These are phyloP conservation scores for Argyrosomus japonicus DNA, from an alignment of 2,113 vertebrate genomes.

Conservation along the genomic window DNA sequence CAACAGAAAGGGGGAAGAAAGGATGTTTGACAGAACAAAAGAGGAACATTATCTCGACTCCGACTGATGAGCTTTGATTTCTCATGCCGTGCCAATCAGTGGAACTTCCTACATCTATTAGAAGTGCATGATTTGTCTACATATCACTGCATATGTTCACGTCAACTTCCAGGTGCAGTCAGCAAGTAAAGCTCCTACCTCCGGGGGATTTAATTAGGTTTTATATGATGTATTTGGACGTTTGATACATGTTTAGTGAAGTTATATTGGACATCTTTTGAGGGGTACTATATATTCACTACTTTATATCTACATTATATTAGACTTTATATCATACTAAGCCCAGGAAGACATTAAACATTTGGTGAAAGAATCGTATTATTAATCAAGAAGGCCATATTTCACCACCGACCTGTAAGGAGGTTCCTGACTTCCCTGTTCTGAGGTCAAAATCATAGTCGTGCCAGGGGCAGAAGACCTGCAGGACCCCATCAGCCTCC, in stretches of 20 bases:
- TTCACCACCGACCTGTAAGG: conserved; percentile 75
- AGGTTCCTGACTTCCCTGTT: conserved; percentile 79
- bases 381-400: not conserved
- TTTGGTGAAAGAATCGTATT: too few species aligned
- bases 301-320: not conserved
- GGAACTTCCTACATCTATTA: not conserved
- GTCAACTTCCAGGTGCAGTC: conserved; percentile 3
- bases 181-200: not conserved
- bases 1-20: not conserved
- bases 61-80: conserved; percentile 31
- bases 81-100: conserved; percentile 19
- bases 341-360: not conserved
- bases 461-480: conserved; percentile 86
- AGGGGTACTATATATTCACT: too few species aligned
- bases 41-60: not conserved
- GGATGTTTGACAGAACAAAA: conserved; percentile 13
- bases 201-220: not conserved
- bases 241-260: not conserved
- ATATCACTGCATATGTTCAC: not conserved
- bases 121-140: conserved; percentile 16
- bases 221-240: not conserved
- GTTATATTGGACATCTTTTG: not conserved
- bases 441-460: conserved; percentile 84
- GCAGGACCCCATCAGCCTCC: conserved; percentile 80
- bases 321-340: not conserved